Percentiles rank a stretch among this genome's conserved stretches.
Evolutionary conservation across 2,888 invertebrate species (phyloP).

Genomic region (Rhodophaea formosa): DNA sequence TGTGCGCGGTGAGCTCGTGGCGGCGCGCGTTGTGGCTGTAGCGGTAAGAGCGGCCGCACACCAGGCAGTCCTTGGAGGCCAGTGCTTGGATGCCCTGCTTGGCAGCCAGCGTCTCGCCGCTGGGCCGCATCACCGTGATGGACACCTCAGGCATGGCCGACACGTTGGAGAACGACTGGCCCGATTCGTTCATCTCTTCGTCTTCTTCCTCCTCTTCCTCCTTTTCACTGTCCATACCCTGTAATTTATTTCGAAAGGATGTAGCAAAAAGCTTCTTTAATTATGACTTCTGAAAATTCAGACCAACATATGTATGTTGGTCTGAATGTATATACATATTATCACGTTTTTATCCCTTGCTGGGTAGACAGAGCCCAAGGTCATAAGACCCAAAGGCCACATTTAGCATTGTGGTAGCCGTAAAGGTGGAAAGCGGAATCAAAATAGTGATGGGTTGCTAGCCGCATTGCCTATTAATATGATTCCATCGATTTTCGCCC

Average conservation of each 20-base stretch:
- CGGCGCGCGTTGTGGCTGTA: constrained; percentile 77
- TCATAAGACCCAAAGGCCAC: no score
- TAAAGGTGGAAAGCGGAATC: no score
- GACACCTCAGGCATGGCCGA: constrained; percentile 73
- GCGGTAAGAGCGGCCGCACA: constrained; percentile 73
- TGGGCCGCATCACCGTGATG: constrained; percentile 72
- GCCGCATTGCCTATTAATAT: no score
- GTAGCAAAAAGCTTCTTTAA: background rate
- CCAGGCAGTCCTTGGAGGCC: constrained; percentile 75
- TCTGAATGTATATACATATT: no score
- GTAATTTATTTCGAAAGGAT: constrained; percentile 34
- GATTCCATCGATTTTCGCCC: no score
- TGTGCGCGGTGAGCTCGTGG: constrained; percentile 72
- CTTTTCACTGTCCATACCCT: constrained; percentile 71
- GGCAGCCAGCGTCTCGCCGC: constrained; percentile 68
- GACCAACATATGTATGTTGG: no score
- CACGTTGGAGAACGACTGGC: constrained; percentile 44
- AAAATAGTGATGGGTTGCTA: no score
- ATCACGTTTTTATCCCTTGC: no score
- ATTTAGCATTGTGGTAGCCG: no score
- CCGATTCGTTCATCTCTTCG: constrained; percentile 47
- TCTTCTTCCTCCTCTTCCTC: constrained; percentile 68
- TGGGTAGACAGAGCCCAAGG: no score
- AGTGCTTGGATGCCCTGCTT: constrained; percentile 75
- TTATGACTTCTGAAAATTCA: no score